phyloP scores from a whole-genome alignment of 1,140 invertebrate species.

The Gryon sp. region DNA sequence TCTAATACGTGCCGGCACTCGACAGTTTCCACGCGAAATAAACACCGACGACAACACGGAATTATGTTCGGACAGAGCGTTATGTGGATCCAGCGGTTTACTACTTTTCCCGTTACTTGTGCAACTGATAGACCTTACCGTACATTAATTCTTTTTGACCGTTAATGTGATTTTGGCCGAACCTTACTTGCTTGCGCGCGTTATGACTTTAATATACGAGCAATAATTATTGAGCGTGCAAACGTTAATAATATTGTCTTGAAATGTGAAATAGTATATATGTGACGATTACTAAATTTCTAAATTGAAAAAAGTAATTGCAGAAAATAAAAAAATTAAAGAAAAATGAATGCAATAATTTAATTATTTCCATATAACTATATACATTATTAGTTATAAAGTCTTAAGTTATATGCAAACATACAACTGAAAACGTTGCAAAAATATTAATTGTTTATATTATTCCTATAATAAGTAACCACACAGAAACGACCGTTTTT shows the following conservation, averaged over 20 bases:
- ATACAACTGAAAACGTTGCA: too few relatives aligned
- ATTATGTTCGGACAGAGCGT: constrained; percentile 51
- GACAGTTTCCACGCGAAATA: constrained; percentile 50
- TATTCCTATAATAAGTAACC: too few relatives aligned
- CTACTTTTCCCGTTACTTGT: constrained; percentile 56
- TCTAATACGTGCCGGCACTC: constrained; percentile 67
- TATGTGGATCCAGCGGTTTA: constrained; percentile 54
- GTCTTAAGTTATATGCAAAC: too few relatives aligned
- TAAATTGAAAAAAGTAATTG: too few relatives aligned
- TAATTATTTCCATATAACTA: too few relatives aligned
- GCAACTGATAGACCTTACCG: constrained; percentile 46
- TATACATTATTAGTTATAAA: too few relatives aligned
- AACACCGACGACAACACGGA: constrained; percentile 51
- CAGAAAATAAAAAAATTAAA: too few relatives aligned
- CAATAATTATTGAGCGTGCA: constrained; percentile 20
- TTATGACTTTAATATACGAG: constrained; percentile 29
- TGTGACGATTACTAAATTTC: too few relatives aligned
- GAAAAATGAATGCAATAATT: too few relatives aligned
- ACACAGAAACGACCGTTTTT: too few relatives aligned
- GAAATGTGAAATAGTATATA: too few relatives aligned
- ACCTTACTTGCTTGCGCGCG: constrained; percentile 22
- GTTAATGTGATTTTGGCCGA: constrained; percentile 43
- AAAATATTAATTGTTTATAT: too few relatives aligned
- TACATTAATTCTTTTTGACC: constrained; percentile 40
- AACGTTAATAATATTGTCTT: constrained; percentile 16